These are phyloP conservation scores for Zosterops japonicus DNA, from an alignment of 2,113 vertebrate genomes.

Conservation along the genomic window DNA sequence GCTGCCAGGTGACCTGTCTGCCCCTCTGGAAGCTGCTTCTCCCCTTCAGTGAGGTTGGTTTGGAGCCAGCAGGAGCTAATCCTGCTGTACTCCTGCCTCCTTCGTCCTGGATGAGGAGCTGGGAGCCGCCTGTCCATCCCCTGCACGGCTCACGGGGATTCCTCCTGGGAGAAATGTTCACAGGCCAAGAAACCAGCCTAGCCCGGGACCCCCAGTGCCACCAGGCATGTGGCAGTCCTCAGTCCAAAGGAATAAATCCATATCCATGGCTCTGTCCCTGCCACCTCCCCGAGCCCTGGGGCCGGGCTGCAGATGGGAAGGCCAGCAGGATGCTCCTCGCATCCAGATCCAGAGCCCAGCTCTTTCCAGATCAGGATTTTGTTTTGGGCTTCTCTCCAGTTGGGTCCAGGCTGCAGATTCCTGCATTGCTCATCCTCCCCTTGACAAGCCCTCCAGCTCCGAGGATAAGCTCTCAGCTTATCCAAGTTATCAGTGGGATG, in stretches of 20 bases:
- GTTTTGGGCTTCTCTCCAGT: slow-evolving; percentile 20
- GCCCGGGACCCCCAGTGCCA: background rate
- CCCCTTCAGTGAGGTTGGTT: background rate
- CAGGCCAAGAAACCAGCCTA: background rate
- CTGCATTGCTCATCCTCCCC: background rate
- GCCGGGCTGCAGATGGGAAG: background rate
- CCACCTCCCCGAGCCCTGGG: fast-evolving
- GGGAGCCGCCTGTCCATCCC: background rate
- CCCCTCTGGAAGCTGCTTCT: background rate
- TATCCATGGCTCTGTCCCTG: background rate
- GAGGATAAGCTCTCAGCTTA: background rate
- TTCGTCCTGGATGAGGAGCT: background rate
- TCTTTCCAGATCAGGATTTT: slow-evolving; percentile 2
- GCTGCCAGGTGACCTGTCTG: background rate
- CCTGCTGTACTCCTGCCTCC: background rate
- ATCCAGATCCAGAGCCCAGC: background rate
- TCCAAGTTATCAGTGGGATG: background rate
- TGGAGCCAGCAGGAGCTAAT: background rate
- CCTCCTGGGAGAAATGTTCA: background rate
- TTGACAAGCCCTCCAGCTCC: background rate
- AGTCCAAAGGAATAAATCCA: background rate
- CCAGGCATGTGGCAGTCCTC: background rate
- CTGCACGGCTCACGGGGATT: background rate
- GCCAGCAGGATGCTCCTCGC: background rate
- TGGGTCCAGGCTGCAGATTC: background rate